Base-by-base conservation (phyloP, 2,113 vertebrate genomes). In the Bufo bufo region DNA sequence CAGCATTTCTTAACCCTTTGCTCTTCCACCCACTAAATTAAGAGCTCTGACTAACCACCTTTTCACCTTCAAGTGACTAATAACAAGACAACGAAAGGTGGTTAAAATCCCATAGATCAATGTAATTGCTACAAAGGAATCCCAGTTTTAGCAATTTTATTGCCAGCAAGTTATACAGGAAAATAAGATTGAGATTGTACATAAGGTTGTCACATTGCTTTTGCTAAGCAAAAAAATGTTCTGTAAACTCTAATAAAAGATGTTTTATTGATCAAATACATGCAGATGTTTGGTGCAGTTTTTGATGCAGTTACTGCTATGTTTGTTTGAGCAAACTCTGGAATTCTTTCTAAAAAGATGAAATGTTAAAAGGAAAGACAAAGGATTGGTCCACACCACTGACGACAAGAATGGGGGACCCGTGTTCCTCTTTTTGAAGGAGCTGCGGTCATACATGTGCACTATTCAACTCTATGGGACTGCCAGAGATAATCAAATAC, bases 1-100 rank as follows among this genome's bases (percentile, higher is more conserved):
- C 61, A 90, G 90, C 91, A 90, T 72, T 10, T 50, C 54, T 91
- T 93, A 93, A 95, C 94, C 93, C 94, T 92, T 90, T 91, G 52
- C 83, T 87, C 63, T 80, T 83, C n/a, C n/a, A 8, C 89, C 45
- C 52, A 56, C 45, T 84, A 33, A 45, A 49, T 59, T 61, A 33
- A 84, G 49, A 69, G 63, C 4, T 45, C 66, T 20, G n/a, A 82
- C 59, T 43, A 84, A 71, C 71, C 82, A 54, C 50, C 65, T 72
- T 33, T 52, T 49, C 81, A 50, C 61, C 63, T 66, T 66, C 23
- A 61, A 33, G 54, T 83, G 58, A 83, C 61, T 66, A 66, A 33
- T 52, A 72, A 43, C 82, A 84, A 58, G 63, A 52, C 10, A 72
- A 50, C 72, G 58, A 83, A 69, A 49, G 81, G 16, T 4, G 9